Evolutionary conservation across 2,113 vertebrate species (phyloP), one percentile per base, ranked within the genome.

Genomic region (Mormoops blainvillei): DNA sequence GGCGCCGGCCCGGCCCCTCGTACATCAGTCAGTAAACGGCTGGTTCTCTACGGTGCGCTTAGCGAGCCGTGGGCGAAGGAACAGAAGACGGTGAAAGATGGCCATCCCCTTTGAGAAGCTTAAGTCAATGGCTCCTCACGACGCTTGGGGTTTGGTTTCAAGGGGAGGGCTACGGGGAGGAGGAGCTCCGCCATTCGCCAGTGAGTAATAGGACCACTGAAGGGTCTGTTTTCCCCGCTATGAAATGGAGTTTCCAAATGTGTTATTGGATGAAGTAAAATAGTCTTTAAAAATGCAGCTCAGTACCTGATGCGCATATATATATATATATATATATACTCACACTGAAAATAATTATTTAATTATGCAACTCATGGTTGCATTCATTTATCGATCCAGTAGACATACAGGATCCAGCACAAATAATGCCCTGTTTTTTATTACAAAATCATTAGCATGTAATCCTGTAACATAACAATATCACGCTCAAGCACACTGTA

Each of bases 101-200:
- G 33, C 26, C 43, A 31, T 52, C 5, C 13, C 22, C 36, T n/a
- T 16, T 41, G 38, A 45, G 50, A 78, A 38, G 31, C 9, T 58
- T 18, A 26, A 41, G 31, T 50, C 28, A 45, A 0, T 85, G 67
- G 38, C 50, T 77, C 3, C 18, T 43, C 14, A 6, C 4, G 50
- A 84, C 50, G 1, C 7, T 2, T 52, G n/a, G 36, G 52, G 24
- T 58, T 76, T 58, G 45, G 13, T 33, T 2, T 48, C 65, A 48
- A 20, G 2, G 28, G 16, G 9, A 54, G 41, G 9, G 10, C 1
- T 2, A 5, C 2, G 14, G 13, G 38, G 10, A 13, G 2, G 58
- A 65, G 31, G 24, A 54, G 2, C 7, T 41, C 28, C 36, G 0
- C 43, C 45, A 15, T 15, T 28, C 6, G 3, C 12, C 33, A n/a